Evolutionary conservation across 2,797 vertebrate species (phyloP), one percentile per base, ranked within the genome.

Genomic region (Bradypodion ventrale): DNA sequence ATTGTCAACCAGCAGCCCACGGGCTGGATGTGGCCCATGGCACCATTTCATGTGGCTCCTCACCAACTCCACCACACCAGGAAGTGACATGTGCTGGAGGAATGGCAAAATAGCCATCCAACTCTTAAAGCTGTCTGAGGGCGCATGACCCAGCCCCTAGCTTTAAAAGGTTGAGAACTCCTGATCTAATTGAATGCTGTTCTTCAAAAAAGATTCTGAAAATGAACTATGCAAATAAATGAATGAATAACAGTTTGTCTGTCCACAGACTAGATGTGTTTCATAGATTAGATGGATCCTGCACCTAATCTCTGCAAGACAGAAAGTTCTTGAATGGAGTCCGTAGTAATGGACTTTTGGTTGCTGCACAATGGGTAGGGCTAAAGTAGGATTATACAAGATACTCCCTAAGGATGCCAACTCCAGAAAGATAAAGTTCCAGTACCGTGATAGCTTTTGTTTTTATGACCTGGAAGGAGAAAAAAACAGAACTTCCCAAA

Each of bases 191-290:
- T n/a, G 88, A 87, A 75, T 84, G 60, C 63, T 91, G 42, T 32
- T 56, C 66, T 92, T 91, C 84, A 90, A 80, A 94, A 92, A 73
- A 35, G n/a, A 44, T 77, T 90, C 89, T 82, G 78, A 83, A 83
- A 40, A 16, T 83, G 75, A 90, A 83, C 86, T 32, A 7, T 27
- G 21, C 6, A 56, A 15, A 32, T 52, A 49, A 49, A 70, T 21
- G 59, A 59, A 77, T 49, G 7, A 15, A 52, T 35, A 75, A n/a
- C 27, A 35, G 8, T 70, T 12, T 70, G 49, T 60, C 4, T 60
- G 19, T 23, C 27, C 23, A 32, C 16, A 19, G 44, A 40, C 73
- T 32, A 35, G 37, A 76, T 76, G 16, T 29, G 37, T n/a, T 59
- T 77, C 49, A 68, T 66, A 12, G 29, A 59, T 83, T 21, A 15